Evolutionary conservation across 2,797 vertebrate genomes (phyloP), one percentile per base, ranked within the genome.

Genomic region (Pampus argenteus): DNA sequence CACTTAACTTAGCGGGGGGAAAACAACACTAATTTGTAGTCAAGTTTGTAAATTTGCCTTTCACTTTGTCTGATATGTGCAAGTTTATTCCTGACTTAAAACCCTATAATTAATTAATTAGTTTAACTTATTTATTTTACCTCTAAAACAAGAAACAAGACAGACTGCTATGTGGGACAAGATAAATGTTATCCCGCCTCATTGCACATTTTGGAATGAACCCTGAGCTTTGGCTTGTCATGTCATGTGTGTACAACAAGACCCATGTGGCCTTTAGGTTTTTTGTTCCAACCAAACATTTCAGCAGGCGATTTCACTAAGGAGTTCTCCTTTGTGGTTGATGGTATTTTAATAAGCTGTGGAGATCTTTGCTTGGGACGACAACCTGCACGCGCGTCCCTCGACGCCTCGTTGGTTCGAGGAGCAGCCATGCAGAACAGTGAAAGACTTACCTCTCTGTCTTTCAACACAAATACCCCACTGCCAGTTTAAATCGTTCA

Each of bases 401-500:
- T 38, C 0, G 60, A 44, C 57, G 64, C 66, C 55, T 68, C 26
- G 0, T 7, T 7, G 52, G 57, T 71, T 75, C 25, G 36, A 69
- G 64, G 81, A 25, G 74, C 74, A 49, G 74, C 3, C 70, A 71
- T 79, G 84, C 72, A 68, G 72, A 86, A 80, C 68, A 81, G 61
- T 76, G 56, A 74, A 48, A 74, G 62, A 34, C 58, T 78, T 62
- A 74, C 66, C 71, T 77, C 51, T 71, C 55, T 60, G 62, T 74
- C 69, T 74, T 78, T 70, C 59, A 68, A 76, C 82, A 81, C 74
- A 60, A n/a, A n/a, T 82, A 77, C 76, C 52, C 52, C 45, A 74
- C 63, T 83, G 75, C 64, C 68, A 77, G 74, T 81, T 85, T 64
- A 80, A 82, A 86, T 88, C 84, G 75, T 82, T 91, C 73, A 84